These are phyloP conservation scores for Caenorhabditis tropicalis DNA, from an alignment of 1,140 invertebrate species.

Conservation along the genomic window DNA sequence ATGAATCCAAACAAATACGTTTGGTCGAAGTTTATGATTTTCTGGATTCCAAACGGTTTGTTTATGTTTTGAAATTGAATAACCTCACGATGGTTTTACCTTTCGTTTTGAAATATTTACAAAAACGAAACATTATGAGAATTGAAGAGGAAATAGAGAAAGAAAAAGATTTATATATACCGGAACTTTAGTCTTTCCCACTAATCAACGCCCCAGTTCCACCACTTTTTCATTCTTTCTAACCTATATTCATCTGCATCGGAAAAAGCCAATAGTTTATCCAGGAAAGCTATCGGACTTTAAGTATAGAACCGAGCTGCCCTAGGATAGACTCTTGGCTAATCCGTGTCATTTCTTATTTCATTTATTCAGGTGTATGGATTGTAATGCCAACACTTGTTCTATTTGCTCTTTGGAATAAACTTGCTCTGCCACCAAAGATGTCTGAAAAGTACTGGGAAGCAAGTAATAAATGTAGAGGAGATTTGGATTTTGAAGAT, in stretches of 20 bases:
- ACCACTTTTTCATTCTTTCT: neutral
- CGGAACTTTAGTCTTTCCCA: neutral
- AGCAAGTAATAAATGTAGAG: slow-evolving; percentile 28
- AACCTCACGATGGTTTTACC: neutral
- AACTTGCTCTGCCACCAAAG: slow-evolving; percentile 19
- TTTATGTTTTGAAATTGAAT: neutral
- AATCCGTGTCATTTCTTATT: neutral
- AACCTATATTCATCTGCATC: neutral
- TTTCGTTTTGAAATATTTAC: neutral
- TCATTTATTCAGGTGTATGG: neutral
- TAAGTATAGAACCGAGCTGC: neutral
- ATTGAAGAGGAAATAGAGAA: neutral
- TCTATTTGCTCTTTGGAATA: slow-evolving; percentile 23
- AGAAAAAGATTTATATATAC: neutral
- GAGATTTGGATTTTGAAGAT: neutral
- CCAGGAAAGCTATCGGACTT: slow-evolving; percentile 15
- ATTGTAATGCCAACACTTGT: neutral
- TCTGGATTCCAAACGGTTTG: slow-evolving; percentile 31
- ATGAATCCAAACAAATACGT: slow-evolving; percentile 33
- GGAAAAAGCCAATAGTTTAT: neutral
- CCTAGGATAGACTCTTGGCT: slow-evolving; percentile 20
- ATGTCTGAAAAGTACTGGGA: slow-evolving; percentile 34
- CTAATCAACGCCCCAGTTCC: neutral
- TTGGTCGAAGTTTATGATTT: slow-evolving; percentile 42
- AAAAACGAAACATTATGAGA: neutral